Conservation (phyloP, 2,888 invertebrate species). For the Pseudococcus jackbeardsleyi region DNA sequence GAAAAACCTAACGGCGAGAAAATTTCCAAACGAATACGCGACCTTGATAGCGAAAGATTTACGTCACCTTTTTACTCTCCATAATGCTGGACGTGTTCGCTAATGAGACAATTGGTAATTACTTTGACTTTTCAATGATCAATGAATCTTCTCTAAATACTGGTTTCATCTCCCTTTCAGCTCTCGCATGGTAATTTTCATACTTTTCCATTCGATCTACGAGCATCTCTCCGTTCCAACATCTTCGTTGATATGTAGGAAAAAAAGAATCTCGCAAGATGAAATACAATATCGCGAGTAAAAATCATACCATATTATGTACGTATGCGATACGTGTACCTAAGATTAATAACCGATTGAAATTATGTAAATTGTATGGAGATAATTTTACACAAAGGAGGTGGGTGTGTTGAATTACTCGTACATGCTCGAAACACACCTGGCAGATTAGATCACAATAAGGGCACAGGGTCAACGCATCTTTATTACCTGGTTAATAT, state of each 20-base stretch:
- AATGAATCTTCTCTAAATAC: neutral
- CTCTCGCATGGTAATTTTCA: neutral
- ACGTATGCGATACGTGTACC: slow-evolving; percentile 6
- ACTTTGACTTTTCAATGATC: slow-evolving; percentile 17
- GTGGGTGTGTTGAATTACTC: slow-evolving; percentile 44
- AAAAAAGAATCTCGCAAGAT: neutral
- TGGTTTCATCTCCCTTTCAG: neutral
- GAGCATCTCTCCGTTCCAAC: neutral
- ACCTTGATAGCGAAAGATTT: neutral
- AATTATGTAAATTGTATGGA: slow-evolving; percentile 56
- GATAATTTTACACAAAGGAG: slow-evolving; percentile 55
- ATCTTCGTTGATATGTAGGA: neutral
- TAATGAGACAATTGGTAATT: slow-evolving; percentile 23
- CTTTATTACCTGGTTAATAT: neutral
- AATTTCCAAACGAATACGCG: neutral
- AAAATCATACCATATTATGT: slow-evolving; percentile 46
- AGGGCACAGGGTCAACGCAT: slow-evolving; percentile 54
- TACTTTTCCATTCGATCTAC: neutral
- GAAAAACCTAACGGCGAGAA: neutral
- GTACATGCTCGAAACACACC: slow-evolving; percentile 26
- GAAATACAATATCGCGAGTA: slow-evolving; percentile 50
- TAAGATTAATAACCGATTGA: slow-evolving; percentile 61
- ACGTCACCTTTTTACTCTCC: neutral
- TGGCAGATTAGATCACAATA: slow-evolving; percentile 53
- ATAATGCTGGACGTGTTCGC: neutral